Base-by-base conservation (phyloP, 2,888 invertebrate genomes). In the Agonopterix subpropinquella region DNA sequence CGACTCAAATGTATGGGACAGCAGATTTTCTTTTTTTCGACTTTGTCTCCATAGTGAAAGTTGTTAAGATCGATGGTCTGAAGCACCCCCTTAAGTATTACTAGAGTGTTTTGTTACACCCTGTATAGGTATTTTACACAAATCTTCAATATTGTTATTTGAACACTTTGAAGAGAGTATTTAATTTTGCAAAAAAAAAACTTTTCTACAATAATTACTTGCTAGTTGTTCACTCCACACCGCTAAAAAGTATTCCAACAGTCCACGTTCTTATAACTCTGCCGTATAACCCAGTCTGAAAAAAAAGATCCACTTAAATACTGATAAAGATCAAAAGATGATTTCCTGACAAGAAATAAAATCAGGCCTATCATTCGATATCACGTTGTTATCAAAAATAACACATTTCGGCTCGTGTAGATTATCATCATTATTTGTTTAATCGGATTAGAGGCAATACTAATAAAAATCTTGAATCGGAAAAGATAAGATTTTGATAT, bases 301-400 rank as follows among this genome's bases (percentile, higher is more conserved):
- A 52, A 48, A 50, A 49, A 18, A 46, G n/a, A 28, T 45, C 41
- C 52, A 13, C 46, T 52, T 47, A 48, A 41, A 50, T 15, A 42
- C 11, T 15, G 43, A 49, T 53, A 49, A 49, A 11, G 11, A 49
- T 44, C 18, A 47, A 39, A 42, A 11, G 8, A 7, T 36, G 4
- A 3, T 46, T 18, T 35, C 39, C 39, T 1, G 42, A 41, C 35
- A 8, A 43, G 3, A 8, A 37, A 18, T 43, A 8, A 37, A 61
- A 66, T 84, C 83, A 83, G 83, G 59, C 83, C 83, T 84, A 83
- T 83, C 84, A 83, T 83, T 80, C 66, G 61, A 55, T 82, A 77
- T 84, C 83, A 84, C 60, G 53, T 80, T 28, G 76, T 81, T 74
- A 72, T 81, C 80, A 79, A 70, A 41, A 65, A 61, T 65, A 74